Evolutionary conservation across 1,140 invertebrate genomes (phyloP).

Genomic region (Drosophila ogumai): DNA sequence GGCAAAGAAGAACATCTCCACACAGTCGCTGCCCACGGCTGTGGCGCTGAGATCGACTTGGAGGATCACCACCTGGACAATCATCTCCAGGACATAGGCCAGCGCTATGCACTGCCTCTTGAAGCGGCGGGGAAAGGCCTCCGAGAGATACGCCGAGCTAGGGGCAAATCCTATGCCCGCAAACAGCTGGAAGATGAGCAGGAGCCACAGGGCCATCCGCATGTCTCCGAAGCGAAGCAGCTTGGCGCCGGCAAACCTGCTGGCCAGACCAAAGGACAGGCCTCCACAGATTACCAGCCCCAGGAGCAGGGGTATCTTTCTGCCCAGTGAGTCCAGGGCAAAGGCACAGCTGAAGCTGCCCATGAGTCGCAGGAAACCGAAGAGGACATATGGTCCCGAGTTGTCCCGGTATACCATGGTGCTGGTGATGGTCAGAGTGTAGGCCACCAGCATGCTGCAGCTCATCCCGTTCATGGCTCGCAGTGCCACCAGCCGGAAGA

Average conservation of each 20-base stretch:
- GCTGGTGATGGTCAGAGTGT: conserved; percentile 49
- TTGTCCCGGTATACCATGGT: conserved; percentile 46
- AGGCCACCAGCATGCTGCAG: conserved; percentile 50
- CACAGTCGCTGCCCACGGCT: background rate
- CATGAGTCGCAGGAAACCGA: conserved; percentile 55
- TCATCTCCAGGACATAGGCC: conserved; percentile 58
- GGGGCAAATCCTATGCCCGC: conserved; percentile 63
- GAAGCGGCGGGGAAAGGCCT: conserved; percentile 67
- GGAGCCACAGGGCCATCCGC: conserved; percentile 60
- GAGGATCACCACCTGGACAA: conserved; percentile 53
- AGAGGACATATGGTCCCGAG: conserved; percentile 61
- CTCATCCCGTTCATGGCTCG: conserved; percentile 54
- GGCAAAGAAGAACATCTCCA: conserved; percentile 44
- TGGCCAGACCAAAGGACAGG: conserved; percentile 56
- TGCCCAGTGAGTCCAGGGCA: conserved; percentile 59
- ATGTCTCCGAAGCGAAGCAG: conserved; percentile 21
- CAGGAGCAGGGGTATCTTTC: conserved; percentile 59
- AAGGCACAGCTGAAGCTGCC: conserved; percentile 57
- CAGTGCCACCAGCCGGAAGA: conserved; percentile 60
- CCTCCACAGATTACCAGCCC: conserved; percentile 58
- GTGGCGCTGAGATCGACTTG: conserved; percentile 21
- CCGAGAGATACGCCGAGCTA: conserved; percentile 67
- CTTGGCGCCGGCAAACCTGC: conserved; percentile 30
- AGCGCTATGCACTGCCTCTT: conserved; percentile 68
- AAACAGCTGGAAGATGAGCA: conserved; percentile 65